Evolutionary conservation across 2,888 invertebrate species (phyloP), one percentile per base, ranked within the genome.

Genomic region (Ischnus inquisitorius): DNA sequence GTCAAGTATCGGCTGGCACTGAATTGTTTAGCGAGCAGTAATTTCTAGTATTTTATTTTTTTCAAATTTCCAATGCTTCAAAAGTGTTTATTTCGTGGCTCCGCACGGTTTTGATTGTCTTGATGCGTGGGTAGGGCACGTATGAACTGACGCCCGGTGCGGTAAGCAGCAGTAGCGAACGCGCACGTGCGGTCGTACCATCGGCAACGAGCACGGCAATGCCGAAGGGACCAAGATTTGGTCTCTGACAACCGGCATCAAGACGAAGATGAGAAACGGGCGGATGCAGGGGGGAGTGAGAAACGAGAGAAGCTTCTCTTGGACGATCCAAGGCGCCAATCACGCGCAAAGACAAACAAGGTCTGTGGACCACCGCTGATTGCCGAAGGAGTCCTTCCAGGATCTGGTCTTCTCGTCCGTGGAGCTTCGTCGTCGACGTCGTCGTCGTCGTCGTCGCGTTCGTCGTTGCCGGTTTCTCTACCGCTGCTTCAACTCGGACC

Each of bases 311-410:
- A 86, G 89, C 87, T 88, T 88, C 86, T 86, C 85, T 88, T 88
- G 88, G 87, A 87, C 89, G 90, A 84, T 89, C 89, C 90, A 88
- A 91, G 91, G 92, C 92, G 92, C 92, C 92, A 92, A 92, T 92
- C 92, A 92, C 92, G 92, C 91, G 92, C 92, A 90, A 92, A 92
- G 91, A 91, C 91, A 92, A 92, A 92, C 91, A 92, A 87, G 88
- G 88, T 86, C 91, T 89, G 90, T 88, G 90, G 92, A 91, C 92
- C 91, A 90, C 89, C 90, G 89, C 88, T 92, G 92, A 92, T 92
- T 92, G 92, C 90, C 87, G 89, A 89, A 88, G 90, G 89, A 88
- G 89, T 90, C 90, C 89, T 89, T 84, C 82, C 85, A 80, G 77
- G 80, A 75, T 76, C 79, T 78, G 77, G 67, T 82, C 77, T 64